phyloP scores from a whole-genome alignment of 2,888 invertebrate species.

The Himalopsyche kuldschensis region DNA sequence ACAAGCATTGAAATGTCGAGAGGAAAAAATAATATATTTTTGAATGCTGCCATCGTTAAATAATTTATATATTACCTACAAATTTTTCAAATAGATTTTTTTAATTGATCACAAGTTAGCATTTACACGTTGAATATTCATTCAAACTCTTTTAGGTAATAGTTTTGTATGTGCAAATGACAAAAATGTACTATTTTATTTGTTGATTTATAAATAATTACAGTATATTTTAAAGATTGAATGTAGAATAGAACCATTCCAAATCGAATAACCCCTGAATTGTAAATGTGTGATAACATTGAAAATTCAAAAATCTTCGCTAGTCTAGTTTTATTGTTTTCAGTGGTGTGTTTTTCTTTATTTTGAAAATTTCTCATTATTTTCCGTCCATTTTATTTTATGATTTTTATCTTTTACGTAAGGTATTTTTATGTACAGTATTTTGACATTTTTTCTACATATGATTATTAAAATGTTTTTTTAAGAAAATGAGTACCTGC shows the following conservation, averaged over 20 bases:
- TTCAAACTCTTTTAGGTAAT: not conserved
- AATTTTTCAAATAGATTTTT: not conserved
- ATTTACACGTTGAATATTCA: not conserved
- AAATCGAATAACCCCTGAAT: not conserved
- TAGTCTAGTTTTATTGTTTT: not conserved
- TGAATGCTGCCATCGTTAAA: not conserved
- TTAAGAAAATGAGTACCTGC: constrained; percentile 5
- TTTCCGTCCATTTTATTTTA: constrained; percentile 8
- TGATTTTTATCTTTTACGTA: not conserved
- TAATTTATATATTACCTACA: not conserved
- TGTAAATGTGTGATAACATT: not conserved
- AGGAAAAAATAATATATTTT: not conserved
- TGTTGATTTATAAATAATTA: not conserved
- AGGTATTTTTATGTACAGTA: not conserved
- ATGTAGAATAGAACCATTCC: not conserved
- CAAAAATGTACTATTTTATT: not conserved
- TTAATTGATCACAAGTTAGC: not conserved
- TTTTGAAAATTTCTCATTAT: not conserved
- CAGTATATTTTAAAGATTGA: not conserved
- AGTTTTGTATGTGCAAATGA: not conserved
- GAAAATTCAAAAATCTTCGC: not conserved
- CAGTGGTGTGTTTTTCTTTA: not conserved
- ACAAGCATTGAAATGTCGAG: not conserved
- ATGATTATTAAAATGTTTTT: not conserved
- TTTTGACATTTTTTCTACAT: not conserved